These are phyloP conservation scores for Leptura quadrifasciata DNA, from an alignment of 2,888 invertebrate species.

Conservation along the genomic window DNA sequence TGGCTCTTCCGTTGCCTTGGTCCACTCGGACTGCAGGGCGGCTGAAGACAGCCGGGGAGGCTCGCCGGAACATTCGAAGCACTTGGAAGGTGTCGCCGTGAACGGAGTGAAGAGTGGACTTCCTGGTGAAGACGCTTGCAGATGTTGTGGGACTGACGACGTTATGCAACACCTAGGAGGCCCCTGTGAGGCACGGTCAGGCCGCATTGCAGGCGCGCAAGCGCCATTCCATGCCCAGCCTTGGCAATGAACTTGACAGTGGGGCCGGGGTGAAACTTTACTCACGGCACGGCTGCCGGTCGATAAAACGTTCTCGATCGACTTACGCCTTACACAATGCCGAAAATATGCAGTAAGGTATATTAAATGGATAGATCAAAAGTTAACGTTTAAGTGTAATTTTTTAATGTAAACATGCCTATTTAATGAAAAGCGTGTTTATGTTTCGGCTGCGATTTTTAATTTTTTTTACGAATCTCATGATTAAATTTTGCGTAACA, in stretches of 20 bases:
- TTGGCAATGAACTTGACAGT: constrained; percentile 88
- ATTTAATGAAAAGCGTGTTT: background rate
- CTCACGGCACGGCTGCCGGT: constrained; percentile 47
- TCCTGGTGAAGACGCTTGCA: constrained; percentile 65
- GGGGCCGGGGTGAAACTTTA: constrained; percentile 46
- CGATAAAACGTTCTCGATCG: constrained; percentile 48
- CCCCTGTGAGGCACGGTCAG: constrained; percentile 61
- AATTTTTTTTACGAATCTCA: background rate
- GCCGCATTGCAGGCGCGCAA: constrained; percentile 79
- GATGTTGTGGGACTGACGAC: constrained; percentile 66
- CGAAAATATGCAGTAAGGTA: constrained; percentile 6
- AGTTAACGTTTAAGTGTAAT: background rate
- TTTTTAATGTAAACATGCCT: constrained; percentile 18
- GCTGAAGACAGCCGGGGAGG: constrained; percentile 1
- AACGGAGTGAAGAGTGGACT: constrained; percentile 66
- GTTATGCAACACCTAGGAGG: constrained; percentile 68
- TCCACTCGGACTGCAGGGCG: constrained; percentile 7
- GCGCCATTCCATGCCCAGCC: constrained; percentile 82
- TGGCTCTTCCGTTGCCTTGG: constrained; percentile 44
- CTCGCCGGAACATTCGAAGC: constrained; percentile 30
- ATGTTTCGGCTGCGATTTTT: background rate
- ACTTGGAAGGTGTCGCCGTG: constrained; percentile 44
- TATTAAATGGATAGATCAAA: background rate
- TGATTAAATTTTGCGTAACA: background rate
- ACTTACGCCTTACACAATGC: constrained; percentile 41